Percentiles rank a stretch among this genome's conserved stretches.
Evolutionary conservation across 2,797 vertebrate species (phyloP).

Genomic region (Muscicapa striata): DNA sequence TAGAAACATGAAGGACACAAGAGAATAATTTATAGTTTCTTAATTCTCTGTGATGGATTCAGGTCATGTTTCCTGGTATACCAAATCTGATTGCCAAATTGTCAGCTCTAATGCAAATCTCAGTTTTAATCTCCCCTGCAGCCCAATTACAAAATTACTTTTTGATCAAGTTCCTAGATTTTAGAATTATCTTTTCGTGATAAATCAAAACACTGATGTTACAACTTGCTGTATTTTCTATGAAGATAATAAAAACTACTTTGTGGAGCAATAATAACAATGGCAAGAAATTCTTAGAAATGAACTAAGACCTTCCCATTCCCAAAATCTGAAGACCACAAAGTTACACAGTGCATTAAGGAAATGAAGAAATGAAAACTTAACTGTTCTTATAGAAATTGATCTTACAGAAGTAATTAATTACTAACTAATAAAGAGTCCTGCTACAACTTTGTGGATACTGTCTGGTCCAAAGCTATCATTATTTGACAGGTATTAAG

Average conservation of each 20-base stretch:
- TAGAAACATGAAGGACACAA: constrained; percentile 9
- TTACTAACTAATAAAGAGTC: background rate
- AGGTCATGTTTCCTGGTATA: constrained; percentile 62
- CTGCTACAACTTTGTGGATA: background rate
- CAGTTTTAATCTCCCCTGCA: constrained; percentile 47
- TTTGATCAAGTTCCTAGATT: constrained; percentile 18
- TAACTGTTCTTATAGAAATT: background rate
- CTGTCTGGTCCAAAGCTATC: background rate
- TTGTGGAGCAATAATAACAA: background rate
- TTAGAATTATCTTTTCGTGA: background rate
- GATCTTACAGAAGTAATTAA: background rate
- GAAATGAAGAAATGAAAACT: background rate
- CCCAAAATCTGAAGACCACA: background rate
- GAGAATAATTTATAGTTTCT: constrained; percentile 46
- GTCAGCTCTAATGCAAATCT: constrained; percentile 61
- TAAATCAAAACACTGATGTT: background rate
- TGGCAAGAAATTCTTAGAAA: background rate
- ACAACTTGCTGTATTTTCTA: background rate
- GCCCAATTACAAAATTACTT: constrained; percentile 52
- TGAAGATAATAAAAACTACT: background rate
- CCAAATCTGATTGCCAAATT: constrained; percentile 66
- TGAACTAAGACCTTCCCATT: background rate
- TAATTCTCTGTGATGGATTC: constrained; percentile 68
- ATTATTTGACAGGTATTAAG: background rate
- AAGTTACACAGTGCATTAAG: background rate